Base-by-base conservation (phyloP, 37 sponge, comb jelly and placozoan species). In the Haliclona indistincta region DNA sequence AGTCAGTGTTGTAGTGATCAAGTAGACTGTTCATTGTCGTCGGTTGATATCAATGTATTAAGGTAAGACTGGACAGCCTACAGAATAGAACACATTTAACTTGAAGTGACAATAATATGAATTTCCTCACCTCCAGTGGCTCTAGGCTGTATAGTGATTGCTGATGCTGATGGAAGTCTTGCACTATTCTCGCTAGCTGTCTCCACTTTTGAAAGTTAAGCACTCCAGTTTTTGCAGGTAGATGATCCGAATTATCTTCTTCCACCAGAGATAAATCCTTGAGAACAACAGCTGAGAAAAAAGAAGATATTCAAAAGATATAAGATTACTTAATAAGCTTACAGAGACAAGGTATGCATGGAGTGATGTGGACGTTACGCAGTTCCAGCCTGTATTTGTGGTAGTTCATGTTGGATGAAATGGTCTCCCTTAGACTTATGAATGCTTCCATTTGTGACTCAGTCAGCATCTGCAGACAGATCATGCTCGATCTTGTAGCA, bases 341-440 rank as follows among this genome's bases (percentile, higher is more conserved):
- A 89, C 90, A 35, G 8, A 89, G 75, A 26, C 33, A 38, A 40
- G 90, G 90, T 7, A 89, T 65, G 56, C 75, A 71, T 0, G 90
- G 81, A 22, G 68, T 38, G 22, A 75, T 70, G 67, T 75, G 70
- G 10, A 84, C 63, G 33, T 41, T 13, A 17, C 75, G 52, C 10
- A 84, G 62, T 3, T 84, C 77, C 61, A 70, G 69, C 52, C 73
- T 56, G 64, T 84, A 89, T 33, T 68, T 55, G 2, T 79, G 71
- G 63, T 81, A 80, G 43, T 79, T 49, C 26, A 51, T 56, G 35
- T 84, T 81, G 0, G 79, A 29, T 11, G 84, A 83, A n/a, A 68
- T 64, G 38, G 74, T 36, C 39, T 74, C 84, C 63, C 56, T 65
- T 38, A 89, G 68, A 36, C 70, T 54, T 36, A 56, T n/a, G 44